A percentile compares a stretch with the other conserved stretches of the same genome.
These are phyloP conservation scores for Tonatia bakeri DNA, from an alignment of 2,113 vertebrate species.

Conservation along the genomic window DNA sequence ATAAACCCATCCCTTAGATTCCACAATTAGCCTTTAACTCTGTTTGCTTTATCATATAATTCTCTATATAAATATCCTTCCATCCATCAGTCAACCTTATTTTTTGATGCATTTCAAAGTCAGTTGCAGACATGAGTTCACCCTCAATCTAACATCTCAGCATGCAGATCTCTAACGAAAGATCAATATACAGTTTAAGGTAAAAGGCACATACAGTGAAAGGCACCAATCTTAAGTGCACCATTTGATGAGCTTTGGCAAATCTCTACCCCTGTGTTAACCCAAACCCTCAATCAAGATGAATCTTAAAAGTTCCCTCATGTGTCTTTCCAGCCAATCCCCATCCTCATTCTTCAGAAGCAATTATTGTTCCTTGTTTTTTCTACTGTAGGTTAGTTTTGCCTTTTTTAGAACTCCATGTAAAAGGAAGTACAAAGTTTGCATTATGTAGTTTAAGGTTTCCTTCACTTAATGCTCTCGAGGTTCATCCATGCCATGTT, in stretches of 20 bases:
- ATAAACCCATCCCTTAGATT: background rate
- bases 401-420: background rate
- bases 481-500: background rate
- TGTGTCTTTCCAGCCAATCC: background rate
- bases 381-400: background rate
- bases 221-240: background rate
- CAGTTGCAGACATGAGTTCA: background rate
- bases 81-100: background rate
- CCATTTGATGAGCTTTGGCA: constrained; percentile 14
- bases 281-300: background rate
- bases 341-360: background rate
- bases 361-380: background rate
- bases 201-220: background rate
- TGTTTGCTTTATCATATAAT: background rate
- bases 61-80: background rate
- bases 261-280: background rate
- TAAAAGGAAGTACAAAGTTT: background rate
- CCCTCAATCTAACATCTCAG: background rate
- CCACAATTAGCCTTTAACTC: background rate
- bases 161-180: background rate
- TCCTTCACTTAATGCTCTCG: background rate
- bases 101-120: background rate
- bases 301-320: background rate
- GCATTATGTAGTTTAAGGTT: background rate
- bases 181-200: background rate